Conservation (phyloP, 2,888 invertebrate genomes). For the Cheilosia pagana region DNA sequence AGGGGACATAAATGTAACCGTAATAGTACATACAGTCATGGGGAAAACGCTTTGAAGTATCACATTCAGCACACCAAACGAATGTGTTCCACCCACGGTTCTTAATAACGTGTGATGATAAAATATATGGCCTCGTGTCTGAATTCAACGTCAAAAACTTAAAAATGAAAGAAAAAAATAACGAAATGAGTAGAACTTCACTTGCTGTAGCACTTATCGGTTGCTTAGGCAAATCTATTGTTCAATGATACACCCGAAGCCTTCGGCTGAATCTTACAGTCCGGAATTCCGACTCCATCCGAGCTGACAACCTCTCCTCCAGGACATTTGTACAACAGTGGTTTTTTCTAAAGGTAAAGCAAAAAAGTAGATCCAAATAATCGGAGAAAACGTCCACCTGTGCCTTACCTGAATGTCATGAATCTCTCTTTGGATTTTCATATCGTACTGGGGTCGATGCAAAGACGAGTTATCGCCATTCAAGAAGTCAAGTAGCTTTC, state of each 20-base stretch:
- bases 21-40: too few relatives aligned
- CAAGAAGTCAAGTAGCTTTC: slow-evolving; percentile 76
- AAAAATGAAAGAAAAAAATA: slow-evolving; percentile 7
- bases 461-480: slow-evolving; percentile 71
- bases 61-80: too few relatives aligned
- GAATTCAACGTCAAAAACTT: slow-evolving; percentile 9
- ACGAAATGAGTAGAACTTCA: neutral
- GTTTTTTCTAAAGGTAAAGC: slow-evolving; percentile 76
- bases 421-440: slow-evolving; percentile 79
- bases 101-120: too few relatives aligned
- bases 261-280: slow-evolving; percentile 76
- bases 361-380: neutral
- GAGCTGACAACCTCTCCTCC: slow-evolving; percentile 78
- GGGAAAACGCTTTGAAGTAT: too few relatives aligned
- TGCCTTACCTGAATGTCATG: slow-evolving; percentile 78
- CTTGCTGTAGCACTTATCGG: neutral
- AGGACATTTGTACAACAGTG: slow-evolving; percentile 78
- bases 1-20: too few relatives aligned
- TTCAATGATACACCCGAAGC: slow-evolving; percentile 78
- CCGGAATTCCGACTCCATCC: slow-evolving; percentile 78
- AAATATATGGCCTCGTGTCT: too few relatives aligned
- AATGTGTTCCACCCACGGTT: too few relatives aligned
- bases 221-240: slow-evolving; percentile 78
- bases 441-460: slow-evolving; percentile 78
- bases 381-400: neutral